Percentiles rank a stretch among this genome's conserved stretches.
phyloP scores from a whole-genome alignment of 2,113 vertebrate species.

The Passer domesticus region DNA sequence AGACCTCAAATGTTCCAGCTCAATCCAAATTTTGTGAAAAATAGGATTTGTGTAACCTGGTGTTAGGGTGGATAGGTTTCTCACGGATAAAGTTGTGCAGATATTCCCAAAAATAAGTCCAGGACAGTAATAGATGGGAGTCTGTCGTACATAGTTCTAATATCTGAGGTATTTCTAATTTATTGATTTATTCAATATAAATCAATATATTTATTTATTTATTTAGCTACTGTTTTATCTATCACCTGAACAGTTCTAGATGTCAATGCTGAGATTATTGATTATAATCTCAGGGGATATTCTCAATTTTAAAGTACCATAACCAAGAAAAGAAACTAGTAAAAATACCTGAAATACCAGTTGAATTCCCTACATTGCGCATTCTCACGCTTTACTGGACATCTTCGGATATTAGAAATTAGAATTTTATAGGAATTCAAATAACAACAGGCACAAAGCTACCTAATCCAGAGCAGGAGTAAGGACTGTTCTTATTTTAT shows the following conservation, averaged over 20 bases:
- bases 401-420: not conserved
- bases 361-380: not conserved
- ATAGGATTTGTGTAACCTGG: not conserved
- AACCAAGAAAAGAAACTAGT: not conserved
- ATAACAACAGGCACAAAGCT: not conserved
- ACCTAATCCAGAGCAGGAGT: not conserved
- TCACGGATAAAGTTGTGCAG: not conserved
- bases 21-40: not conserved
- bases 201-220: not conserved
- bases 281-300: not conserved
- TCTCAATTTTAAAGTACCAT: not conserved
- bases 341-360: not conserved
- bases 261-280: not conserved
- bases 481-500: not conserved
- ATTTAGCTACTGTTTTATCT: not conserved
- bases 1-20: not conserved
- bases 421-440: not conserved
- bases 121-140: not conserved
- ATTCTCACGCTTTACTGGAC: not conserved
- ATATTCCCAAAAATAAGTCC: accelerated
- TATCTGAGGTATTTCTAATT: not conserved
- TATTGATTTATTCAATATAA: not conserved
- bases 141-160: not conserved
- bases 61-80: not conserved
- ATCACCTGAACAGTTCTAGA: not conserved